A percentile compares a stretch with the other conserved stretches of the same genome.
Conservation (phyloP, 1,140 invertebrate genomes). For the Drosophila tsacasi region DNA sequence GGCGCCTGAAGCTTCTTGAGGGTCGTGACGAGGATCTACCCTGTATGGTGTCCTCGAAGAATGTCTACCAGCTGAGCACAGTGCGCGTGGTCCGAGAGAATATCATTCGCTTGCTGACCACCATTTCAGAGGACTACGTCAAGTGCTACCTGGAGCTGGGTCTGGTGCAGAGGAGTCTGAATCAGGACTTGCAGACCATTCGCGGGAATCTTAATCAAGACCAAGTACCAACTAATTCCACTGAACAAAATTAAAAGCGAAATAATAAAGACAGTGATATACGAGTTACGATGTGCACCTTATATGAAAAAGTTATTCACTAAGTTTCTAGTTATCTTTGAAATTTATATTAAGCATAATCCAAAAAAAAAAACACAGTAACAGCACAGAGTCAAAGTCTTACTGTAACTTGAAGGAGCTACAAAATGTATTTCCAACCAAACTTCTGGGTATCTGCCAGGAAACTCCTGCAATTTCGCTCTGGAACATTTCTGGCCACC, state of each 20-base stretch:
- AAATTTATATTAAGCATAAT: neutral
- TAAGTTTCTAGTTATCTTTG: neutral
- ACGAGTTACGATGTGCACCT: fast-evolving
- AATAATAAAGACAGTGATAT: neutral
- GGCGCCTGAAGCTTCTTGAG: constrained; percentile 43
- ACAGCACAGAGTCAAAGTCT: neutral
- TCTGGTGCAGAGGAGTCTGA: neutral
- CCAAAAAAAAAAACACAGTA: neutral
- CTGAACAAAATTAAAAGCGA: neutral
- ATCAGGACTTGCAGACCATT: neutral
- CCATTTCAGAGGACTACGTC: constrained; percentile 1
- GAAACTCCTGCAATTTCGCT: constrained; percentile 65
- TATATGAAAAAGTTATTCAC: too few species aligned
- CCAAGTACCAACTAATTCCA: neutral
- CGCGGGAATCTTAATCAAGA: neutral
- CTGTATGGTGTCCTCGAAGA: constrained; percentile 51
- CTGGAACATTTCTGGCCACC: constrained; percentile 36
- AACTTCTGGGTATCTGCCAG: constrained; percentile 67
- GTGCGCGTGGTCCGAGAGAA: constrained; percentile 42
- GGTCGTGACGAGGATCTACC: constrained; percentile 40
- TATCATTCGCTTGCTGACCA: constrained; percentile 11
- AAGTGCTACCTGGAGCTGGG: constrained; percentile 4
- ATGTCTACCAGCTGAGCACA: constrained; percentile 57
- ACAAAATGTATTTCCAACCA: neutral
- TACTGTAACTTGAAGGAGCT: neutral